These are phyloP conservation scores for Geococcyx californianus DNA, from an alignment of 2,113 vertebrate species.

Conservation along the genomic window DNA sequence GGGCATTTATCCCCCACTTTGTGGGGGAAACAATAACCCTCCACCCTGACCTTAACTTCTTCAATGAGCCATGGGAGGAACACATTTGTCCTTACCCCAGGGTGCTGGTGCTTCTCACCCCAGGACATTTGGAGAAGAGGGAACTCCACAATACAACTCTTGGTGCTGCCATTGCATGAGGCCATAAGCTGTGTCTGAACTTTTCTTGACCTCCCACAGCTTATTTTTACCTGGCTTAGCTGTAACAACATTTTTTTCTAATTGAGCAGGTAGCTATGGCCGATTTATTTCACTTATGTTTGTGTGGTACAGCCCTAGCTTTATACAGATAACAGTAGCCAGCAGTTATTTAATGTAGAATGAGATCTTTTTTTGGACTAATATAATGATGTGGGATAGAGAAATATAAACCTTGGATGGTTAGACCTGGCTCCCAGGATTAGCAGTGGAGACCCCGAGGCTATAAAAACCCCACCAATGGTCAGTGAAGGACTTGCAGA, in stretches of 20 bases:
- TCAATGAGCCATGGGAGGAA: background rate
- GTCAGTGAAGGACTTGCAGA: background rate
- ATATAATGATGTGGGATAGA: background rate
- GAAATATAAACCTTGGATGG: background rate
- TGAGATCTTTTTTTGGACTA: background rate
- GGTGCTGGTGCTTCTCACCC: background rate
- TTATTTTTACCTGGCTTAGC: background rate
- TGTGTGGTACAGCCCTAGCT: background rate
- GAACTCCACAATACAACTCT: rapidly evolving
- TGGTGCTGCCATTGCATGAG: rapidly evolving
- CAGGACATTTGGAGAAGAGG: rapidly evolving
- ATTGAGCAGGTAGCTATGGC: background rate
- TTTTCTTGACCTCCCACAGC: background rate
- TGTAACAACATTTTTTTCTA: background rate
- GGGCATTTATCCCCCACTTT: rapidly evolving
- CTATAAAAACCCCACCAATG: background rate
- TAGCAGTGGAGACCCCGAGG: background rate
- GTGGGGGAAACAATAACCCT: background rate
- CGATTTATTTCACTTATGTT: background rate
- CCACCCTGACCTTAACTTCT: background rate
- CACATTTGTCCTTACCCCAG: rapidly evolving
- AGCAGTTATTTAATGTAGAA: background rate
- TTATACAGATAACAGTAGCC: background rate
- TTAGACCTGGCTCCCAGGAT: background rate
- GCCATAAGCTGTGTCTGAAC: background rate